Conservation (phyloP, 2,888 invertebrate genomes). For the Troilus luridus region DNA sequence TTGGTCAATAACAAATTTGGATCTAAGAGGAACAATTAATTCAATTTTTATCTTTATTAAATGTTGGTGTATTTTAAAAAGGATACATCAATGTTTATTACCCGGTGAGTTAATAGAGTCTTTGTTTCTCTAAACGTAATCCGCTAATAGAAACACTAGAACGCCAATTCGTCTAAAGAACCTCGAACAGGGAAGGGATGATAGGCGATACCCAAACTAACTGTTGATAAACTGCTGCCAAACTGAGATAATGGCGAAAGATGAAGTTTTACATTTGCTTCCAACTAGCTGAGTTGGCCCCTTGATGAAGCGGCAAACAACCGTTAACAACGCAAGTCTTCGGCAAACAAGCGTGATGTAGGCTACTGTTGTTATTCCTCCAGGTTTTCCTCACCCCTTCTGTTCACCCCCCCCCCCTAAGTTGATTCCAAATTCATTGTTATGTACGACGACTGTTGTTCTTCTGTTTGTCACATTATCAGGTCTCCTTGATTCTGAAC, state of each 20-base stretch:
- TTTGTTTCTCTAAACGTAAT: neutral
- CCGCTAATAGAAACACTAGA: neutral
- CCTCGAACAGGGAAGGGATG: neutral
- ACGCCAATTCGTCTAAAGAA: neutral
- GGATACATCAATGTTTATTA: too few species aligned
- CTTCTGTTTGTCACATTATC: neutral
- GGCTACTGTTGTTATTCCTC: neutral
- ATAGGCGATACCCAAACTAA: neutral
- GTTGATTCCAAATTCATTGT: neutral
- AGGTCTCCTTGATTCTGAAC: too few species aligned
- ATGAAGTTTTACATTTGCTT: slow-evolving; percentile 5
- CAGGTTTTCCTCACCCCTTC: neutral
- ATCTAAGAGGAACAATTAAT: too few species aligned
- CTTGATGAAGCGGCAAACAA: neutral
- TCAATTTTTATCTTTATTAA: too few species aligned
- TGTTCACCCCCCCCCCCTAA: neutral
- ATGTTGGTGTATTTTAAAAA: too few species aligned
- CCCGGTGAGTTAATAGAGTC: too few species aligned
- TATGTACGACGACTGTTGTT: neutral
- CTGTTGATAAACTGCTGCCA: neutral
- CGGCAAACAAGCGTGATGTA: neutral
- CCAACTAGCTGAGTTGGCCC: neutral
- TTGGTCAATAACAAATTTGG: too few species aligned
- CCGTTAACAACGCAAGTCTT: neutral
- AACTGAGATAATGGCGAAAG: neutral